Evolutionary conservation across 2,888 invertebrate species (phyloP).

Genomic region (Celastrina argiolus): DNA sequence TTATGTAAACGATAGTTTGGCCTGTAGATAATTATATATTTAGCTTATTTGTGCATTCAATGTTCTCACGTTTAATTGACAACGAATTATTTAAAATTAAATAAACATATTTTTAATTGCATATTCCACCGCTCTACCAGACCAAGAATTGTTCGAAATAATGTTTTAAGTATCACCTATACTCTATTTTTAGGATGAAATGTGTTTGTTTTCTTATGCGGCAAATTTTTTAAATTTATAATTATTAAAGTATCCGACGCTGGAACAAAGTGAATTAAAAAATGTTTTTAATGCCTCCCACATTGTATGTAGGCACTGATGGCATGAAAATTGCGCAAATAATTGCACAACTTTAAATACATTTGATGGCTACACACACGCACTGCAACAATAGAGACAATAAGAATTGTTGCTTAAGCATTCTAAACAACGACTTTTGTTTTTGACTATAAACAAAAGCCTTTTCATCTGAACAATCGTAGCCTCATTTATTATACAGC

Average conservation of each 20-base stretch:
- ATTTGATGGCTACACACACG: conserved; percentile 65
- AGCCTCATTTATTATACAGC: conserved; percentile 73
- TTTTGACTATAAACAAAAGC: conserved; percentile 68
- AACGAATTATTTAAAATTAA: not conserved
- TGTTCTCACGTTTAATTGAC: not conserved
- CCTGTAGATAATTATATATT: not conserved
- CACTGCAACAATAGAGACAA: conserved; percentile 65
- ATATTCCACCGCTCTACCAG: no score
- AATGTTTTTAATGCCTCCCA: conserved; percentile 31
- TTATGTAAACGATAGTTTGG: conserved; percentile 30
- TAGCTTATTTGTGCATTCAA: not conserved
- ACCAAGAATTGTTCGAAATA: no score
- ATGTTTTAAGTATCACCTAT: no score
- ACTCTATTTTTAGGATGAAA: no score
- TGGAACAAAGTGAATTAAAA: conserved; percentile 3
- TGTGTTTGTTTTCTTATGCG: not conserved
- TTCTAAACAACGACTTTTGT: conserved; percentile 70
- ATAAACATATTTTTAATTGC: no score
- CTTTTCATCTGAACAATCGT: conserved; percentile 72
- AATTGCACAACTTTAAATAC: conserved; percentile 56
- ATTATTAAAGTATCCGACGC: not conserved
- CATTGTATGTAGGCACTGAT: conserved; percentile 25
- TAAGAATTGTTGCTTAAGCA: conserved; percentile 57
- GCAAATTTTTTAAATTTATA: not conserved
- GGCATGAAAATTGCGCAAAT: conserved; percentile 61